Base-by-base conservation (phyloP, 2,888 invertebrate genomes). In the Xestobium rufovillosum region DNA sequence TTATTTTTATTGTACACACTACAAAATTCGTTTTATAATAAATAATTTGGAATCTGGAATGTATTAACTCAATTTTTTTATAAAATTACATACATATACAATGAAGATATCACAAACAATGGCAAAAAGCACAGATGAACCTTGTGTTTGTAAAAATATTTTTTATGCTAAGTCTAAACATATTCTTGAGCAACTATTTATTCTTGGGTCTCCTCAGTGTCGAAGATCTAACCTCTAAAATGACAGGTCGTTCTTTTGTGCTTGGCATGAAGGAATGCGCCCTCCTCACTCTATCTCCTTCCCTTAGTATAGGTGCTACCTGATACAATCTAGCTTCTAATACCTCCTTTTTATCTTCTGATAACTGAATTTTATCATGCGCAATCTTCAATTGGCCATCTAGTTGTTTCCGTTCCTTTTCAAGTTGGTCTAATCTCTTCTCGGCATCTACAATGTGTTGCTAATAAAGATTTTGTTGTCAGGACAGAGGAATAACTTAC, bases 401-500 rank as follows among this genome's bases (percentile, higher is more conserved):
- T 42, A 87, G 64, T 38, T 71, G 69, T 47, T 73, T 70, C 30
- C 82, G 73, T 55, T 86, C 85, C 39, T 71, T 70, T 65, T 87
- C 85, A 25, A 87, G 63, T 50, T 81, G 77, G 47, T 72, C 70
- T 9, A 87, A 66, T 39, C 81, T 74, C 38, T 67, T 67, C 61
- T 81, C 75, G n/a, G 86, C 85, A 62, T 79, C 85, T 82, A 59
- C 35, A 64, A 62, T 40, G n/a, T n/a, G n/a, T n/a, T n/a, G n/a
- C n/a, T n/a, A n/a, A n/a, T n/a, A n/a, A n/a, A n/a, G 26, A 34
- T 30, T 13, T 8, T 34, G 29, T 10, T 34, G 32, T 34, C n/a
- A 9, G 14, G 10, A n/a, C n/a, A n/a, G n/a, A n/a, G n/a, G 9
- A 23, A 32, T 30, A 16, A 31, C 32, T 43, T 65, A 79, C 83